These are phyloP conservation scores for Avahi laniger DNA, from an alignment of 2,797 vertebrate genomes.

Conservation along the genomic window DNA sequence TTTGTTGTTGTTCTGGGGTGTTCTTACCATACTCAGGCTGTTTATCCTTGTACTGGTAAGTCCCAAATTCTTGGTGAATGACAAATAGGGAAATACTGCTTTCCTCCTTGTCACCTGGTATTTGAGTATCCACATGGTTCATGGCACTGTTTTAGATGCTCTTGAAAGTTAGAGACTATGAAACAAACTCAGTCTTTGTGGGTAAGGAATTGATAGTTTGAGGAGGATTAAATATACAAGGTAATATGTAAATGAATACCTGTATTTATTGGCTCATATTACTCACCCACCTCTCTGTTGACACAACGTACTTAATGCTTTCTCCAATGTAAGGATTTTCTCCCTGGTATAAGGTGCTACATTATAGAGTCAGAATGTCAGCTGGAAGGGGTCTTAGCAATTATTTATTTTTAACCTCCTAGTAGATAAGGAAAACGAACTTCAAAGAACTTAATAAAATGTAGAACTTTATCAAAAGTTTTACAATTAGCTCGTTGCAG, in stretches of 20 bases:
- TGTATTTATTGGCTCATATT: neutral
- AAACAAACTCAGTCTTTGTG: neutral
- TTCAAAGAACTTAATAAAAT: conserved; percentile 8
- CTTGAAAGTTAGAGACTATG: neutral
- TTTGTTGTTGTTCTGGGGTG: neutral
- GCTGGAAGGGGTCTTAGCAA: neutral
- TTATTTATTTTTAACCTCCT: conserved; percentile 16
- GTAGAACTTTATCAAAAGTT: conserved; percentile 31
- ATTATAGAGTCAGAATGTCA: neutral
- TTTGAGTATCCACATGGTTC: conserved; percentile 7
- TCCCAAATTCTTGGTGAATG: conserved; percentile 7
- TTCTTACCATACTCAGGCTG: neutral
- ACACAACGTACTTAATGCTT: neutral
- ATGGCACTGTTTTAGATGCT: neutral
- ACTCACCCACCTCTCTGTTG: neutral
- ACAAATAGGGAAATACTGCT: neutral
- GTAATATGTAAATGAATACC: neutral
- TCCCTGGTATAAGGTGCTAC: neutral
- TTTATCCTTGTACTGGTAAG: conserved; percentile 9
- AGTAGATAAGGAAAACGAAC: neutral
- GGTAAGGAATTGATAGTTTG: neutral
- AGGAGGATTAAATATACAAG: neutral
- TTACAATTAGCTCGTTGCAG: neutral
- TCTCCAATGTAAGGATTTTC: neutral
- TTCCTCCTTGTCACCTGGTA: neutral